Evolutionary conservation across 2,888 invertebrate genomes (phyloP).

Genomic region (Epirrhoe alternata): DNA sequence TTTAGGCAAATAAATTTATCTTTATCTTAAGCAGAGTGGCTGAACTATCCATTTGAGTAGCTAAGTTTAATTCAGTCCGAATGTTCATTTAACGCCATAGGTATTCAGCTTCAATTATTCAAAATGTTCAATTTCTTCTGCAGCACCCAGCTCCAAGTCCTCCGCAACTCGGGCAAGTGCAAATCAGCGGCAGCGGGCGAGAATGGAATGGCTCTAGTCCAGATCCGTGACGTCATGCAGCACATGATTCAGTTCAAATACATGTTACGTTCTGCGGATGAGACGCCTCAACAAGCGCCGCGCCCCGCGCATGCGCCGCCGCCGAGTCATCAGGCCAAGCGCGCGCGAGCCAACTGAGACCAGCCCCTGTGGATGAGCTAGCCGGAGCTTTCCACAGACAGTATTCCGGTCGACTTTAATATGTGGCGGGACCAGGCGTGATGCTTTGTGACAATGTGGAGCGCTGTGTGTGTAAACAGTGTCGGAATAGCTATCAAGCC

Average conservation of each 20-base stretch:
- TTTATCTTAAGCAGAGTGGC: no score
- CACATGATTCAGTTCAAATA: slow-evolving; percentile 95
- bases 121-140: neutral
- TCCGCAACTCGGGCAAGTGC: slow-evolving; percentile 91
- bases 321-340: slow-evolving; percentile 58
- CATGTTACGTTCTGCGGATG: slow-evolving; percentile 87
- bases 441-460: no score
- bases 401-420: slow-evolving; percentile 7
- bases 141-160: slow-evolving; percentile 90
- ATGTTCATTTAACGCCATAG: no score
- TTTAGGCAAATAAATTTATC: no score
- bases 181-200: slow-evolving; percentile 86
- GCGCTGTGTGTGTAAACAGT: no score
- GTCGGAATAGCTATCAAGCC: no score
- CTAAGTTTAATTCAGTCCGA: no score
- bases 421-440: slow-evolving; percentile 22
- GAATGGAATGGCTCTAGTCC: slow-evolving; percentile 91
- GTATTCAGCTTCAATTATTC: neutral
- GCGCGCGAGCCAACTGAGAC: slow-evolving; percentile 71
- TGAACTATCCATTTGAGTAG: no score
- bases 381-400: slow-evolving; percentile 15
- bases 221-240: slow-evolving; percentile 92
- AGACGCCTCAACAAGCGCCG: slow-evolving; percentile 58
- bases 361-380: slow-evolving; percentile 19
- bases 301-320: slow-evolving; percentile 49